Percentiles rank a stretch among this genome's conserved stretches.
Evolutionary conservation across 2,888 invertebrate genomes (phyloP).

Genomic region (Phanerotoma sp.): DNA sequence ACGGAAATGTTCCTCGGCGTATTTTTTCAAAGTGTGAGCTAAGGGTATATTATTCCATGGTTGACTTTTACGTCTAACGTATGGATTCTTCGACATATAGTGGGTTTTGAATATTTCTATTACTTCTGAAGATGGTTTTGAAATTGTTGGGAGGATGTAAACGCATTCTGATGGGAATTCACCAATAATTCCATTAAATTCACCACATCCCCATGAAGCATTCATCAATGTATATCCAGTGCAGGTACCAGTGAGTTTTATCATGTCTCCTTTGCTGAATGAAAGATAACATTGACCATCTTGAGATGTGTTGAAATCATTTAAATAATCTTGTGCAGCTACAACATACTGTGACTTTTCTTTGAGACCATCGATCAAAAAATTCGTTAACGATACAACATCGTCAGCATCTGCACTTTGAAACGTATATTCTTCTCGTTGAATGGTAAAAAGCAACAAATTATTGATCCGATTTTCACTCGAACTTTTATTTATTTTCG

Average conservation of each 20-base stretch:
- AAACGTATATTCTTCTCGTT: conserved; percentile 88
- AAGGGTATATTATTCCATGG: conserved; percentile 63
- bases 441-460: conserved; percentile 78
- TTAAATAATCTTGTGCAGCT: conserved; percentile 67
- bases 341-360: conserved; percentile 83
- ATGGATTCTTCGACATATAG: conserved; percentile 25
- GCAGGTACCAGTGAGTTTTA: conserved; percentile 73
- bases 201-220: conserved; percentile 72
- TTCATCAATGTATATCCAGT: conserved; percentile 75
- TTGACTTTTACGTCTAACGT: conserved; percentile 12
- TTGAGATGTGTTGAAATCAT: conserved; percentile 58
- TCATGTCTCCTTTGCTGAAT: conserved; percentile 76
- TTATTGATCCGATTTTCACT: too few species aligned
- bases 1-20: conserved; percentile 81
- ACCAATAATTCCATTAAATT: conserved; percentile 71
- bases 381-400: conserved; percentile 78
- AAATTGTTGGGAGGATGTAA: conserved; percentile 81
- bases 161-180: conserved; percentile 86
- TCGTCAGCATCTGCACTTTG: conserved; percentile 87
- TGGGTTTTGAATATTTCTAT: conserved; percentile 54
- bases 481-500: conserved; percentile 59
- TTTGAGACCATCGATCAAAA: conserved; percentile 83
- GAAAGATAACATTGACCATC: conserved; percentile 64
- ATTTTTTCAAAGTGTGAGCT: conserved; percentile 82
- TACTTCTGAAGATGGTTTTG: conserved; percentile 65